Evolutionary conservation across 2,888 invertebrate species (phyloP), one percentile per base, ranked within the genome.

Genomic region (Luperina testacea): DNA sequence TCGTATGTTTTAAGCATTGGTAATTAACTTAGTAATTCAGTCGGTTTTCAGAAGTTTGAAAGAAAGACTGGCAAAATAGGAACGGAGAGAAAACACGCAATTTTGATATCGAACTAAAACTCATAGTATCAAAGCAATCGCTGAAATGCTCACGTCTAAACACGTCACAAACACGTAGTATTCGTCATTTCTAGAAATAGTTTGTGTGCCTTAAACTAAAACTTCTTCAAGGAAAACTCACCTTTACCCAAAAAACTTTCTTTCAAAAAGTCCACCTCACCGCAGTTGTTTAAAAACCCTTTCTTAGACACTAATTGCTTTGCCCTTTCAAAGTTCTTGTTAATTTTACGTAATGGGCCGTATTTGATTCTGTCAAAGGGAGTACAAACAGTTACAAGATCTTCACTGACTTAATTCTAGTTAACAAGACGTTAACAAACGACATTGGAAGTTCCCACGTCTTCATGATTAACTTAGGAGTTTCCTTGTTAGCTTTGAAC

Each of bases 351-450:
- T 84, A 74, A 85, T 83, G 88, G 76, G 53, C 27, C 73, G 71
- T 77, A 75, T 81, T 80, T 72, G 65, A 73, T 70, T 74, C 42
- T 67, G n/a, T 83, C 77, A 86, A 86, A 86, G 75, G 69, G 24
- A 38, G 64, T 8, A 77, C 72, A 85, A 80, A 78, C 65, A 80
- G 82, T 71, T 71, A 77, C 27, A 80, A 83, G 74, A 79, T 75
- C 76, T 69, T 72, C 65, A 74, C 27, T 83, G 71, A 89, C 83
- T 83, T 85, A 83, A 87, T 80, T 82, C 80, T 78, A 72, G 83
- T 85, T 85, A 85, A 87, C 89, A 87, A 87, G 83, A 83, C 82
- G 78, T 87, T 87, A 85, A 85, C 89, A 83, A 81, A 88, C 78
- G 71, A 88, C 81, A 80, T 85, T 82, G 38, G 72, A 68, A 88